Base-by-base conservation (phyloP, 2,113 vertebrate genomes). In the Cygnus atratus region DNA sequence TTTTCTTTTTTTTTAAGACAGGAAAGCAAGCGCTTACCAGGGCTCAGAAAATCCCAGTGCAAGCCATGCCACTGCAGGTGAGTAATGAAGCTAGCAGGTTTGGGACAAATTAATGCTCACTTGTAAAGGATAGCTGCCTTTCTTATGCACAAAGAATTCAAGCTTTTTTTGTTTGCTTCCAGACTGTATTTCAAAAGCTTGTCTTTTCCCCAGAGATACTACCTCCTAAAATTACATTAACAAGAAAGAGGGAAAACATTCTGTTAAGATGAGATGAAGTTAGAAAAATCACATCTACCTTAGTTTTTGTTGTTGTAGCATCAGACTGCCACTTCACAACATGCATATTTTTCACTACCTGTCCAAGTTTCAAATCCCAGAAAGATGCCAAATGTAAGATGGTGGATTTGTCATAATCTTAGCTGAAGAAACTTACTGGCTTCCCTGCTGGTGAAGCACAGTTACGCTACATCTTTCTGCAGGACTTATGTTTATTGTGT, bases 1-100 rank as follows among this genome's bases (percentile, higher is more conserved):
- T 76, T 46, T 93, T 90, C 71, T 76, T 6, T 61, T 68, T 43
- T 68, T 93, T 82, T 17, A 81, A 97, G 95, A 91, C 44, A 88
- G 92, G 54, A 96, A 90, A 94, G 52, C 33, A 81, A 87, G 66
- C 66, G 82, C 93, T 92, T 95, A 94, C 70, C 93, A 96, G 88
- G 76, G 73, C 83, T 86, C 86, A 90, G 96, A 93, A 90, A 96
- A 89, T 61, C 48, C 95, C 48, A 72, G 48, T 48, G 80, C 80
- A 57, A 90, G 77, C 91, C 95, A 88, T 22, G 31, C 83, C 52
- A 33, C 73, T 78, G 70, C 90, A 95, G 95, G 95, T 97, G 65
- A 95, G 94, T 95, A 90, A 67, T 39, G 79, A 77, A 93, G 59
- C 37, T 37, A 62, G 43, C 37, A 77, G 18, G n/a, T 52, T 66